These are phyloP conservation scores for Coenonympha arcania DNA, from an alignment of 2,888 invertebrate species.

Conservation along the genomic window DNA sequence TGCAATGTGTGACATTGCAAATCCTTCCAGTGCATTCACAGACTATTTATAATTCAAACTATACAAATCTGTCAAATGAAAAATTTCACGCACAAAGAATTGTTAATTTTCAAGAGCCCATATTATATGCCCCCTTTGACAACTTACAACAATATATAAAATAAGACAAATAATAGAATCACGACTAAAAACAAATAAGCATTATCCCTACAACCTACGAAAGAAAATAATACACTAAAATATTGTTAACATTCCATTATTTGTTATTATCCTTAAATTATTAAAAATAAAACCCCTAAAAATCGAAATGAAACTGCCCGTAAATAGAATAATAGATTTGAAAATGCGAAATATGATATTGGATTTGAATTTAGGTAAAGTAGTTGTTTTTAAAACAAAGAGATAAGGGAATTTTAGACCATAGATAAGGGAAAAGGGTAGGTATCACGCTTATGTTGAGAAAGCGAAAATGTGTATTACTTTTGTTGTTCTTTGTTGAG, in stretches of 20 bases:
- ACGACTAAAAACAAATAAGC: conserved; percentile 17
- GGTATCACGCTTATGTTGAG: too few species aligned
- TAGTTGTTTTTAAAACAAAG: too few species aligned
- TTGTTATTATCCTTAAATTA: conserved; percentile 14
- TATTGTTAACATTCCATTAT: conserved; percentile 57
- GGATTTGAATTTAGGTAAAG: too few species aligned
- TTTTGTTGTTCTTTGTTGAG: too few species aligned
- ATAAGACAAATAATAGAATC: conserved; percentile 23
- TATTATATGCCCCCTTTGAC: conserved; percentile 10
- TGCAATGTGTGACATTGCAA: too few species aligned
- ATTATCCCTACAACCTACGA: conserved; percentile 14
- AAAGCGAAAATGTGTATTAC: too few species aligned
- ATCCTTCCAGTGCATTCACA: too few species aligned
- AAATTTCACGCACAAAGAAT: not conserved
- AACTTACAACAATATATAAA: conserved; percentile 12
- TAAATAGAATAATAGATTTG: not conserved
- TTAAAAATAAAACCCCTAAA: conserved; percentile 1
- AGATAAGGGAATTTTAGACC: too few species aligned
- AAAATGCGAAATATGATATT: not conserved
- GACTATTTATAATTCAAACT: not conserved
- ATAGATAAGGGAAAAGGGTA: too few species aligned
- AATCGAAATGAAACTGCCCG: not conserved
- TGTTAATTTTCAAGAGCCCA: not conserved
- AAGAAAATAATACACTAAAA: conserved; percentile 31
- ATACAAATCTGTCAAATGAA: not conserved